A percentile compares a stretch with the other conserved stretches of the same genome.
Conservation (phyloP, 2,888 invertebrate genomes). For the Labia minor region DNA sequence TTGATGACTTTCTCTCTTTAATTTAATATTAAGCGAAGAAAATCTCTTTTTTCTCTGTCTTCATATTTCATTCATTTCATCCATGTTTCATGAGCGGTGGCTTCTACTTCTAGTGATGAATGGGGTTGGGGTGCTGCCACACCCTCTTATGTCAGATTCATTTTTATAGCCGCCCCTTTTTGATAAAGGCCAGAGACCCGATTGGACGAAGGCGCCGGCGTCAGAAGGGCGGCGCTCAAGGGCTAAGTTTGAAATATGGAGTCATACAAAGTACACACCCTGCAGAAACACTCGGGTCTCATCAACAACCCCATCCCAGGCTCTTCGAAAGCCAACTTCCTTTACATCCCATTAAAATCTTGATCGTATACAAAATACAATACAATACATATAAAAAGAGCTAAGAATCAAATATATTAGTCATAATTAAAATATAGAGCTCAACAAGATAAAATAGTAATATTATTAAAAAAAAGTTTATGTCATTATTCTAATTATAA, state of each 20-base stretch:
- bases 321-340: too few species aligned
- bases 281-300: background rate
- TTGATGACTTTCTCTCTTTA: background rate
- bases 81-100: background rate
- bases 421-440: too few species aligned
- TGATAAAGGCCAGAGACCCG: background rate
- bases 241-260: slow-evolving; percentile 13
- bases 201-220: slow-evolving; percentile 13
- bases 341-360: too few species aligned
- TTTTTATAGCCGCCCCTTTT: slow-evolving; percentile 7
- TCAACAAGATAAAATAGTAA: too few species aligned
- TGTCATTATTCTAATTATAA: too few species aligned
- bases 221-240: background rate
- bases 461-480: too few species aligned
- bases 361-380: too few species aligned
- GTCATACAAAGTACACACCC: slow-evolving; percentile 6
- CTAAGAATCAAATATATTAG: too few species aligned
- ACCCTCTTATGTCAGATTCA: slow-evolving; percentile 13
- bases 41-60: background rate
- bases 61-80: slow-evolving; percentile 13
- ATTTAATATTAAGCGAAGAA: background rate
- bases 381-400: too few species aligned
- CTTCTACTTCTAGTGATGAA: background rate
- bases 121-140: background rate
- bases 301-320: too few species aligned